Percentiles rank a stretch among this genome's conserved stretches.
Evolutionary conservation across 2,113 vertebrate species (phyloP).

Genomic region (Lota lota): DNA sequence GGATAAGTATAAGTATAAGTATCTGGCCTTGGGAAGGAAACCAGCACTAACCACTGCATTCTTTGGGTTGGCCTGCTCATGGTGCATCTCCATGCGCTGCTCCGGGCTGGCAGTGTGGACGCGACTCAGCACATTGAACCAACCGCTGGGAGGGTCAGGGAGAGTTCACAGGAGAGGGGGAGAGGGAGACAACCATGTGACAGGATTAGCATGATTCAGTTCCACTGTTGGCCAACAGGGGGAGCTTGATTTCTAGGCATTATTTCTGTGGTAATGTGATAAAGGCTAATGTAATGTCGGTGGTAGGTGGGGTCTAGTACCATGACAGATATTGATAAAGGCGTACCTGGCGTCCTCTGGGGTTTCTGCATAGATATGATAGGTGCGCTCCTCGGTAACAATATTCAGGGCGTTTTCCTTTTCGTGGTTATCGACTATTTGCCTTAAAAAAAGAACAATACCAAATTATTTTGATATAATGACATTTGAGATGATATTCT

Average conservation of each 20-base stretch:
- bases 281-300: no score
- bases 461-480: background rate
- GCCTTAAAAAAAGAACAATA: conserved; percentile 64
- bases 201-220: conserved; percentile 16
- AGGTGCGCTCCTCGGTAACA: conserved; percentile 86
- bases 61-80: conserved; percentile 93
- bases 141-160: conserved; percentile 74
- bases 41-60: conserved; percentile 86
- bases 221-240: conserved; percentile 49
- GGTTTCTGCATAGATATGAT: conserved; percentile 89
- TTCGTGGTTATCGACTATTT: conserved; percentile 92
- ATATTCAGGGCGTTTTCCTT: conserved; percentile 92
- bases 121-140: conserved; percentile 89
- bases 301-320: no score
- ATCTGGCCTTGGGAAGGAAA: conserved; percentile 34
- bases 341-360: conserved; percentile 91
- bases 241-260: conserved; percentile 44
- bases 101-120: conserved; percentile 84
- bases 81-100: conserved; percentile 89
- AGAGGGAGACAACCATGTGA: conserved; percentile 23
- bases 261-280: conserved; percentile 2
- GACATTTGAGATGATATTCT: background rate
- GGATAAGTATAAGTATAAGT: background rate
- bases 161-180: conserved; percentile 37
- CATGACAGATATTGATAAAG: background rate